Evolutionary conservation across 2,888 invertebrate species (phyloP).

Genomic region (Amphipoea oculea): DNA sequence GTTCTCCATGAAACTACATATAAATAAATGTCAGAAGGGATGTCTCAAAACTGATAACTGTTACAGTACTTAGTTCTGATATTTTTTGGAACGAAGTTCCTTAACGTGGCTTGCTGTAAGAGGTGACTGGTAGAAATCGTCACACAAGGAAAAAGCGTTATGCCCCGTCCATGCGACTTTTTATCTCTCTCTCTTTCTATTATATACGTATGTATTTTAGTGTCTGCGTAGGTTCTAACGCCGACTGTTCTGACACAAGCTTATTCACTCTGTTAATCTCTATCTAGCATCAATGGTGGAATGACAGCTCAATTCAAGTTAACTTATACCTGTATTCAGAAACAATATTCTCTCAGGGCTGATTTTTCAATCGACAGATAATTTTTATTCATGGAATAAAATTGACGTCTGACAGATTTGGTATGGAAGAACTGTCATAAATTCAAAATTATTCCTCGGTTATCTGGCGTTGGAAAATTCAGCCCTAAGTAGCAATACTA

Average conservation of each 20-base stretch:
- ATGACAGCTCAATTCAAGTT: background rate
- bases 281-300: background rate
- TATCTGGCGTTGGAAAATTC: no score
- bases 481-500: no score
- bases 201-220: no score
- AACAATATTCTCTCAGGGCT: no score
- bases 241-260: no score
- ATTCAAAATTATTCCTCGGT: no score
- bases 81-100: background rate
- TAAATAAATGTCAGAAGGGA: background rate
- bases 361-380: no score
- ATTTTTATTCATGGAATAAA: no score
- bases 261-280: background rate
- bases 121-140: background rate
- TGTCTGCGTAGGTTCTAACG: no score
- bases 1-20: background rate
- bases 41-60: slow-evolving; percentile 3
- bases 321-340: no score
- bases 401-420: no score
- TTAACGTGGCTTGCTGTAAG: background rate
- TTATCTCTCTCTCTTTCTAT: background rate
- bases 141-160: background rate
- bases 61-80: background rate
- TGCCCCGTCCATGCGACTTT: background rate
- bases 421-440: no score